Percentiles rank a stretch among this genome's conserved stretches.
These are phyloP conservation scores for Zapornia atra DNA, from an alignment of 2,113 vertebrate species.

Conservation along the genomic window DNA sequence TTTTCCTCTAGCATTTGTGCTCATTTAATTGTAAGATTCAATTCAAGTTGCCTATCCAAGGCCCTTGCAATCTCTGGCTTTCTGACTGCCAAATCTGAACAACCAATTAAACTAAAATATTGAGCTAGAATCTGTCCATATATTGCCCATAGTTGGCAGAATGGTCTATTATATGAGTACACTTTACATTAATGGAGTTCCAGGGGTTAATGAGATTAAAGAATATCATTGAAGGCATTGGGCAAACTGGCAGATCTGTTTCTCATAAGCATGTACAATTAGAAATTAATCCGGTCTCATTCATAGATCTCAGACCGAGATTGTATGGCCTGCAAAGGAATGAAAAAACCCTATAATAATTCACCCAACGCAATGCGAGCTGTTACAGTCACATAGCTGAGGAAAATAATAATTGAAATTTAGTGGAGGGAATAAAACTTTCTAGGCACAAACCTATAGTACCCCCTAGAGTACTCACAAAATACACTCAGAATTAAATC, in stretches of 20 bases:
- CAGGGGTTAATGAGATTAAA: not conserved
- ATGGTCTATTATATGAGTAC: not conserved
- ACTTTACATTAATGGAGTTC: not conserved
- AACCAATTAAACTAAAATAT: not conserved
- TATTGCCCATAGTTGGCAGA: not conserved
- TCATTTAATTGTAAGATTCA: not conserved
- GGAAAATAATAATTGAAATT: not conserved
- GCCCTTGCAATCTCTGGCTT: not conserved
- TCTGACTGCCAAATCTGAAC: not conserved
- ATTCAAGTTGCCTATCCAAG: not conserved
- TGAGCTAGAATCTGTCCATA: not conserved
- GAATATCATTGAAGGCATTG: not conserved
- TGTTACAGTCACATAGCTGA: not conserved
- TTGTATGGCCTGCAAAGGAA: not conserved
- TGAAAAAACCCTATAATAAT: rapidly evolving
- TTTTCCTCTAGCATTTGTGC: not conserved
- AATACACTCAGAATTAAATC: not conserved
- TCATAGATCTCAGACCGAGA: not conserved
- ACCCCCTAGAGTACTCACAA: not conserved
- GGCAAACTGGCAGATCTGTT: not conserved
- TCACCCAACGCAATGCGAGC: not conserved
- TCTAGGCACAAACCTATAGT: not conserved
- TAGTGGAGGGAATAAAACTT: not conserved
- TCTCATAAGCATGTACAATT: not conserved
- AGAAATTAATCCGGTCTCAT: not conserved